phyloP scores from a whole-genome alignment of 1,140 invertebrate species.

The Leptoteleia sp. region DNA sequence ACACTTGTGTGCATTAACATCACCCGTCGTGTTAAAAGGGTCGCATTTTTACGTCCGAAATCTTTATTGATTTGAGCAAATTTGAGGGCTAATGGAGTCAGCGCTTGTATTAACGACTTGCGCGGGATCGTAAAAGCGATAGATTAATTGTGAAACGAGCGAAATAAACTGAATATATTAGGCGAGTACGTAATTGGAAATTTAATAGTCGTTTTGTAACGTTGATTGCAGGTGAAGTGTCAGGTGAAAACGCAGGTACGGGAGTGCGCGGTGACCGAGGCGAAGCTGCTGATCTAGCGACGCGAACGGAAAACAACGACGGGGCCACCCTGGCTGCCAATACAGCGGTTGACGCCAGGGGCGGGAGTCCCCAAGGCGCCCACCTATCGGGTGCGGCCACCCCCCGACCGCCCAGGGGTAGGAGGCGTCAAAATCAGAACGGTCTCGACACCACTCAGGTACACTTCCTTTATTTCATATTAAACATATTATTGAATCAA shows the following conservation, averaged over 20 bases:
- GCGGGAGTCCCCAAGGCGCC: constrained; percentile 79
- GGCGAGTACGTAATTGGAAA: constrained; percentile 38
- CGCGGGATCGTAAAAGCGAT: constrained; percentile 20
- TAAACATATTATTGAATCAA: too few species aligned
- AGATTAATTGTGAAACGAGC: constrained; percentile 24
- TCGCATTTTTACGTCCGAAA: constrained; percentile 16
- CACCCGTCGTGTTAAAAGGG: constrained; percentile 23
- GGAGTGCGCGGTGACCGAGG: constrained; percentile 77
- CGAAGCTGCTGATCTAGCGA: constrained; percentile 78
- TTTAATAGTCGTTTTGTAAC: constrained; percentile 50
- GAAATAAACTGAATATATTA: constrained; percentile 42
- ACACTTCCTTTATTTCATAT: too few species aligned
- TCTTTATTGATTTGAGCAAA: constrained; percentile 43
- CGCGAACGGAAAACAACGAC: constrained; percentile 78
- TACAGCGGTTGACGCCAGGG: constrained; percentile 79
- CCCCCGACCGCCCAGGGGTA: constrained; percentile 74
- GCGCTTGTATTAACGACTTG: background rate
- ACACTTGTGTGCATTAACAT: constrained; percentile 22
- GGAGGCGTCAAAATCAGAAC: constrained; percentile 79
- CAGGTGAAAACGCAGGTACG: constrained; percentile 77
- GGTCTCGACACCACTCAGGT: constrained; percentile 79
- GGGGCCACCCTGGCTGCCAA: constrained; percentile 80
- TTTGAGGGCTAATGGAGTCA: constrained; percentile 43
- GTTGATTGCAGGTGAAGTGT: constrained; percentile 77
- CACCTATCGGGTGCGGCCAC: constrained; percentile 77